Evolutionary conservation across 2,888 invertebrate genomes (phyloP), one percentile per base, ranked within the genome.

Genomic region (Machimus rusticus): DNA sequence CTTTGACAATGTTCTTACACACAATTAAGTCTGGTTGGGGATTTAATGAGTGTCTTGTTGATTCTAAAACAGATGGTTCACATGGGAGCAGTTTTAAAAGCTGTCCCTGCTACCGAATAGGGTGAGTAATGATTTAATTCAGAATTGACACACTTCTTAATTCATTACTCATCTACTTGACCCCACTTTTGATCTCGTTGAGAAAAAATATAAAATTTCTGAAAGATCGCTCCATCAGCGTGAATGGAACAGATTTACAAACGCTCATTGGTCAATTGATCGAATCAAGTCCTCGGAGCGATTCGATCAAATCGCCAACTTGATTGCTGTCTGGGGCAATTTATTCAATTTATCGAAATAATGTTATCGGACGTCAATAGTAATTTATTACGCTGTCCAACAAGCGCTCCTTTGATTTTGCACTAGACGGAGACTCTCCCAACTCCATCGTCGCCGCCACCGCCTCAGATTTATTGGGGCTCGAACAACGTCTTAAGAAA

Each of bases 281-380:
- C 55, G 79, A 79, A 39, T 51, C 46, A 79, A 79, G 43, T 79
- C 79, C 51, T 46, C 79, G 66, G 23, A 79, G 31, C 79, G 79
- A 84, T 66, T 84, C 66, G 66, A 84, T 84, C 66, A 85, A 74
- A 85, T 74, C n/a, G 16, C 43, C 74, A n/a, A 76, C 76, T 76
- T 82, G 82, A 82, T 82, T 55, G 82, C 82, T 85, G 85, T 85
- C 85, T 43, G 23, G 77, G 34, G 23, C 66, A 86, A 86, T 86
- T 86, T 86, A 86, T 77, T 76, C 86, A 86, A 86, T 86, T 86
- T 78, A 86, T 86, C 86, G 76, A 86, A 86, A 86, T 79, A 78
- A 86, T 57, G 77, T 78, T 79, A 57, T 79, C 78, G 55, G 66
- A 79, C 57, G 39, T 86, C 86, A 78, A 86, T 57, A 86, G 57